Percentiles rank a stretch among this genome's conserved stretches.
These are phyloP conservation scores for Pelecanoides urinatrix DNA, from an alignment of 2,113 vertebrate species.

Conservation along the genomic window DNA sequence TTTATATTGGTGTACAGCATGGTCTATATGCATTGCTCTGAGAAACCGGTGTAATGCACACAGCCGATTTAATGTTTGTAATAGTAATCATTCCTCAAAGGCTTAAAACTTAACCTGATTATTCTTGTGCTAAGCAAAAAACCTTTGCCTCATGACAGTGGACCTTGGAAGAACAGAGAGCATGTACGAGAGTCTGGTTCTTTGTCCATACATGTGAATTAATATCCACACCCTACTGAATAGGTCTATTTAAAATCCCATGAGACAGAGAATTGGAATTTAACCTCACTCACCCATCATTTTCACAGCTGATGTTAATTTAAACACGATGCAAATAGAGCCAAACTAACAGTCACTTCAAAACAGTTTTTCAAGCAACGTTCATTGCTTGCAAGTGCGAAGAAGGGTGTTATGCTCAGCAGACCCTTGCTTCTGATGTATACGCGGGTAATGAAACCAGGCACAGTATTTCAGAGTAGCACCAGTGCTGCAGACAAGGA, in stretches of 20 bases:
- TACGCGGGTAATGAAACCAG: not conserved
- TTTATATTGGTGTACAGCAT: accelerated
- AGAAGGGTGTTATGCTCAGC: accelerated
- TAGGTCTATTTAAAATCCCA: not conserved
- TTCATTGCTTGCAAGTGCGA: not conserved
- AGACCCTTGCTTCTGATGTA: not conserved
- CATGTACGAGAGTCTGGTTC: accelerated
- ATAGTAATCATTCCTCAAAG: accelerated
- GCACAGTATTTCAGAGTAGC: not conserved
- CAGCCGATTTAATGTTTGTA: accelerated
- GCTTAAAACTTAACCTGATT: not conserved
- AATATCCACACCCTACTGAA: not conserved
- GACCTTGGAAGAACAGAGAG: not conserved
- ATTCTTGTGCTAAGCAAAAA: not conserved
- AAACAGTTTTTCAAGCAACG: not conserved
- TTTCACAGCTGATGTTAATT: not conserved
- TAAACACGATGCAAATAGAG: not conserved
- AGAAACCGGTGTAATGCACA: accelerated
- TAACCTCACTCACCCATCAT: not conserved
- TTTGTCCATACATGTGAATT: not conserved
- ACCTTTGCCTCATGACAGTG: accelerated
- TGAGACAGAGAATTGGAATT: conserved; percentile 16
- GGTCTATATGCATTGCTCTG: accelerated
- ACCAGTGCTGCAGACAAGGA: accelerated
- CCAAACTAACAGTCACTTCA: not conserved